Percentiles rank a stretch among this genome's conserved stretches.
These are phyloP conservation scores for Sebastes reedi DNA, from an alignment of 2,797 vertebrate genomes.

Conservation along the genomic window DNA sequence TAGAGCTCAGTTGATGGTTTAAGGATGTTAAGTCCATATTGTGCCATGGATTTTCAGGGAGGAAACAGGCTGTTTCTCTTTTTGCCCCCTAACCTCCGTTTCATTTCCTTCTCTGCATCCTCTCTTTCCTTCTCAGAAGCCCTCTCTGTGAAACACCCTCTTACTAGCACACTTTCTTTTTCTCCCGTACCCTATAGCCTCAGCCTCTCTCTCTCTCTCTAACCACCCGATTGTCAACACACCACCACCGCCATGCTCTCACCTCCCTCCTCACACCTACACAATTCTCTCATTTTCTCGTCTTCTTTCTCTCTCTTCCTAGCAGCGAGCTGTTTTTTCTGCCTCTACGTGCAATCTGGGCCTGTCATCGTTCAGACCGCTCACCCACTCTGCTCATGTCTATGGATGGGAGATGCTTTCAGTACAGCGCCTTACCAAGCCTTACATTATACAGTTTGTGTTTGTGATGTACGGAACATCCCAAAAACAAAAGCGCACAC, in stretches of 20 bases:
- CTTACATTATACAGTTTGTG: not conserved
- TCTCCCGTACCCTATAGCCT: slow-evolving; percentile 8
- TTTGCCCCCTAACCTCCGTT: slow-evolving; percentile 57
- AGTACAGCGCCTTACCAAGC: not conserved
- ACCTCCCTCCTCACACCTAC: slow-evolving; percentile 53
- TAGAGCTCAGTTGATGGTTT: slow-evolving; percentile 77
- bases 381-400: slow-evolving; percentile 27
- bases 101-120: slow-evolving; percentile 72
- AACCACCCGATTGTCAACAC: slow-evolving; percentile 37
- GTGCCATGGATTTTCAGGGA: slow-evolving; percentile 72
- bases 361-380: slow-evolving; percentile 47
- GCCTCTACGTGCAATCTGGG: slow-evolving; percentile 49
- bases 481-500: not conserved
- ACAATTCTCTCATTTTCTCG: slow-evolving; percentile 43
- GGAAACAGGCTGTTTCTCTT: slow-evolving; percentile 78
- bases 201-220: slow-evolving; percentile 15
- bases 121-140: slow-evolving; percentile 50
- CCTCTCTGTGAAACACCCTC: slow-evolving; percentile 25
- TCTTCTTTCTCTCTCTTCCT: slow-evolving; percentile 40
- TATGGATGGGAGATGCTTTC: slow-evolving; percentile 2
- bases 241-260: slow-evolving; percentile 10
- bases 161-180: slow-evolving; percentile 49
- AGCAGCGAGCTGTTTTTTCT: slow-evolving; percentile 35
- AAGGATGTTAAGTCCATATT: slow-evolving; percentile 80
- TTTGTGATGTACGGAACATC: not conserved